Conservation (phyloP, 2,888 invertebrate genomes). For the Lasioglossum lativentre region DNA sequence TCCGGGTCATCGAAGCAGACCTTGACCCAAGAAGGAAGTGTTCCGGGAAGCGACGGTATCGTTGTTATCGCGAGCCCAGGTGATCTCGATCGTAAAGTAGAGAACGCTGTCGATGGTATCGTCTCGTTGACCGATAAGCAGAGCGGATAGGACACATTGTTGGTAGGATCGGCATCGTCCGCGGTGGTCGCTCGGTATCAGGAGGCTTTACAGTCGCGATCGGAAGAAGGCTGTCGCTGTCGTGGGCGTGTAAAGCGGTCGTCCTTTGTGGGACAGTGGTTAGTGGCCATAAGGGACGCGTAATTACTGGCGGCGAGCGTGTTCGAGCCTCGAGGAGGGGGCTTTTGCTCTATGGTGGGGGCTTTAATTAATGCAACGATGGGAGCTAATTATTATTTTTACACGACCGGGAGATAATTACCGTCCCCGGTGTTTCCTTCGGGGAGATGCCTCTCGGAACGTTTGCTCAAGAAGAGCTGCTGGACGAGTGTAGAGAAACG, state of each 20-base stretch:
- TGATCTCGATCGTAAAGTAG: conserved; percentile 2
- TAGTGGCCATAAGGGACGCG: conserved; percentile 66
- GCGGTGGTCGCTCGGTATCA: not conserved
- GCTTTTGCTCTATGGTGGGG: conserved; percentile 30
- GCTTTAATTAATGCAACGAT: conserved; percentile 79
- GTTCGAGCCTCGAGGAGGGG: conserved; percentile 20
- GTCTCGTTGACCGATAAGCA: not conserved
- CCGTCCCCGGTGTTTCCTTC: conserved; percentile 48
- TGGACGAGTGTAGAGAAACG: not conserved
- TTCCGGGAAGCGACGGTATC: not conserved
- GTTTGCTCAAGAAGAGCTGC: not conserved
- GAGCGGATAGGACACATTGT: not conserved
- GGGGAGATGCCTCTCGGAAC: not conserved
- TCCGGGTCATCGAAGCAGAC: not conserved
- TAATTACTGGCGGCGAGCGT: conserved; percentile 64
- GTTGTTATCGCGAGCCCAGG: not conserved
- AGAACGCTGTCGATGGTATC: not conserved
- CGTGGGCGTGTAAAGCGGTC: conserved; percentile 66
- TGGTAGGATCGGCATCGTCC: not conserved
- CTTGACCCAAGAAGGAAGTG: not conserved
- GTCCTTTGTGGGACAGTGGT: conserved; percentile 68
- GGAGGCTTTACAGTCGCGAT: not conserved
- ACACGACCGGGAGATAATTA: conserved; percentile 80
- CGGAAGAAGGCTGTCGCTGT: conserved; percentile 16
- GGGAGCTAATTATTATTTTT: conserved; percentile 83